Percentiles rank a stretch among this genome's conserved stretches.
phyloP scores from a whole-genome alignment of 2,113 vertebrate species.

The Vicugna pacos region DNA sequence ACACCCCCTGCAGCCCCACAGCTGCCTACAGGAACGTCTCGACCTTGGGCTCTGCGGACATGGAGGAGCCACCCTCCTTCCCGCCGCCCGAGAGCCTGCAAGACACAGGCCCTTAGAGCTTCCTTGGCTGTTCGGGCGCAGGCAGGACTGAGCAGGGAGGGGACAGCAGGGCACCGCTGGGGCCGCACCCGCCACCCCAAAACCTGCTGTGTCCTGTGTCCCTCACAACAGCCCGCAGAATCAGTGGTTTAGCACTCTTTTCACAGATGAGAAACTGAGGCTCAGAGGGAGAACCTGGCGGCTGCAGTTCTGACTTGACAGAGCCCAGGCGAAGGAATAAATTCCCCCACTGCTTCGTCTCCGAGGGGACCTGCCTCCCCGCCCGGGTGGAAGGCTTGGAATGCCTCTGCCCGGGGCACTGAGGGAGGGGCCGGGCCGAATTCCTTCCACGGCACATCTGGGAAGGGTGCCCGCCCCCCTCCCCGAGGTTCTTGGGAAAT shows the following conservation, averaged over 20 bases:
- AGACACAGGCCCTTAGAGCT: neutral
- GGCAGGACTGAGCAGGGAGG: neutral
- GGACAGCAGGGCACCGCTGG: neutral
- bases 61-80: constrained; percentile 10
- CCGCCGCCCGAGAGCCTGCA: neutral
- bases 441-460: constrained; percentile 14
- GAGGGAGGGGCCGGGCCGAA: neutral
- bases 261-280: neutral
- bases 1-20: constrained; percentile 61
- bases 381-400: neutral
- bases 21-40: constrained; percentile 53
- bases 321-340: neutral
- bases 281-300: neutral
- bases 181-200: no score
- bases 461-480: neutral
- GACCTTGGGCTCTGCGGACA: constrained; percentile 35
- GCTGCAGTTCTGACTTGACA: neutral
- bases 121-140: neutral
- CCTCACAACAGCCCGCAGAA: neutral
- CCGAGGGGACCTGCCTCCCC: neutral
- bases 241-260: neutral
- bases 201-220: neutral
- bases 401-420: neutral
- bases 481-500: neutral
- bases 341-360: no score